Percentiles rank a stretch among this genome's conserved stretches.
Conservation (phyloP, 1,140 invertebrate genomes). For the Penaeus chinensis region DNA sequence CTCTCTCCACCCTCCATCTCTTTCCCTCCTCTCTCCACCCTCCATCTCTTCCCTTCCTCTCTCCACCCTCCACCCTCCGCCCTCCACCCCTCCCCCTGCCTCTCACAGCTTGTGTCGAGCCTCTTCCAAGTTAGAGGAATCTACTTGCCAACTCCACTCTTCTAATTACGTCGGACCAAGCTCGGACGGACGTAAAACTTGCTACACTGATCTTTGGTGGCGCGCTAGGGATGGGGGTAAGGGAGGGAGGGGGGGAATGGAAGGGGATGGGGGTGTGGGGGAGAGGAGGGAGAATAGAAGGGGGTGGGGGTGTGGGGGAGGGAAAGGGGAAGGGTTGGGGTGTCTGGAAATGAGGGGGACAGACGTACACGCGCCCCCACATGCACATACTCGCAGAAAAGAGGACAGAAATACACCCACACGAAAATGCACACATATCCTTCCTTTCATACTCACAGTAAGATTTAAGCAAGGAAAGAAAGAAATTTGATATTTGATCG, state of each 20-base stretch:
- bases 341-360: neutral
- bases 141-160: conserved; percentile 35
- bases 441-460: too few relatives aligned
- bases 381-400: neutral
- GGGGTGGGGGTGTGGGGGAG: neutral
- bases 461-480: too few relatives aligned
- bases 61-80: too few relatives aligned
- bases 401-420: neutral
- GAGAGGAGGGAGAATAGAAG: neutral
- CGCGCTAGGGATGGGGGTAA: neutral
- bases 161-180: conserved; percentile 38
- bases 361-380: neutral
- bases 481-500: too few relatives aligned
- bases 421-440: too few relatives aligned
- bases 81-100: too few relatives aligned
- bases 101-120: too few relatives aligned
- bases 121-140: conserved; percentile 29
- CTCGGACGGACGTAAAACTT: conserved; percentile 25
- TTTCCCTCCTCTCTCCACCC: too few relatives aligned
- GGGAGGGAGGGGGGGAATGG: neutral
- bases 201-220: conserved; percentile 31
- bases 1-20: too few relatives aligned
- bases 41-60: too few relatives aligned
- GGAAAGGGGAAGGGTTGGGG: conserved; percentile 3
- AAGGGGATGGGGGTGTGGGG: neutral